Base-by-base conservation (phyloP, 2,888 invertebrate species). In the Ephialtes manifestator region DNA sequence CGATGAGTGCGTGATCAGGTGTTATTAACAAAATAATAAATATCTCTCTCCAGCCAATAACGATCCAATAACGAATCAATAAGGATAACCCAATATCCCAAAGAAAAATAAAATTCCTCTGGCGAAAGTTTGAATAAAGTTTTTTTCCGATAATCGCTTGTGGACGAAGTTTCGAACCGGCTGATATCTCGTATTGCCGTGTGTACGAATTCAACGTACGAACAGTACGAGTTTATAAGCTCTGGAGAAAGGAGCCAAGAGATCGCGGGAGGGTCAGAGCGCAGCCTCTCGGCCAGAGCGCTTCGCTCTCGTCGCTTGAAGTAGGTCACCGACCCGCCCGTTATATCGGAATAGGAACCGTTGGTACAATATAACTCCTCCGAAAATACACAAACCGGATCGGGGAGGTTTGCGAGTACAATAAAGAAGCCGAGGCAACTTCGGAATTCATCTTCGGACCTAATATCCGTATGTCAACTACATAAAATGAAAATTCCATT, bases 271-370 rank as follows among this genome's bases (percentile, higher is more conserved):
- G 71, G 71, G 83, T 76, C 82, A 67, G 65, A 65, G 79, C 74
- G 79, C 74, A 72, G 65, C 39, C 46, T 53, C 63, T 55, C 55
- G 39, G 20, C 70, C 60, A 28, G 7, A 83, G 70, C 39, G 43
- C 58, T 76, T 46, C 65, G 63, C 67, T 83, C 70, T 80, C 71
- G 65, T 48, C 78, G 79, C 65, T 51, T 71, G 46, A 85, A 79
- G 65, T 85, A 71, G 85, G 79, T 83, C 85, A 83, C 79, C 76
- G 82, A 83, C 79, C 76, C 85, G 71, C 75, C 78, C 79, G 76
- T 58, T 71, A 63, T 71, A 75, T 85, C 82, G 70, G 84, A 67
- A 84, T 20, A n/a, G 70, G 43, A 24, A 55, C 58, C 46, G 48
- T 58, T 63, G 85, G 65, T 67, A 60, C 67, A 48, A 83, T 85